phyloP scores from a whole-genome alignment of 1,140 invertebrate genomes.

The Proctacanthus coquilletti region DNA sequence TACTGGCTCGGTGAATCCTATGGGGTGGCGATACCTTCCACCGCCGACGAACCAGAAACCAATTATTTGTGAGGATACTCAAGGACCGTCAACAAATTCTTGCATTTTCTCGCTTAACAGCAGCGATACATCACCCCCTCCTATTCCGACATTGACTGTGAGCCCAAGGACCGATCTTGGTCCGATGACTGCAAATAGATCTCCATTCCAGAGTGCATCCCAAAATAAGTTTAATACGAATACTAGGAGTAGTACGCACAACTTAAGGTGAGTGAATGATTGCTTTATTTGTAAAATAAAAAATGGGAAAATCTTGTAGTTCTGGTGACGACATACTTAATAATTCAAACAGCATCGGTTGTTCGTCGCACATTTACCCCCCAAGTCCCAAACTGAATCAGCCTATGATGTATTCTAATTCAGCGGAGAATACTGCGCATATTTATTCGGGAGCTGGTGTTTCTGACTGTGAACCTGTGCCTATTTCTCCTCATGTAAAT shows the following conservation, averaged over 20 bases:
- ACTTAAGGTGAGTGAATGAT: not conserved
- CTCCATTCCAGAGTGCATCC: constrained; percentile 20
- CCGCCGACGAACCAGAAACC: no score
- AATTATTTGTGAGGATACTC: constrained; percentile 3
- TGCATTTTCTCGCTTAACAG: not conserved
- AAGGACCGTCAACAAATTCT: not conserved
- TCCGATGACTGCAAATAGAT: constrained; percentile 14
- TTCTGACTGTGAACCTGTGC: constrained; percentile 10
- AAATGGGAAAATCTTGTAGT: no score
- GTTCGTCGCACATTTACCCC: not conserved
- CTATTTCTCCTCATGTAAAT: constrained; percentile 29
- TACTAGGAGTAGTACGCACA: not conserved
- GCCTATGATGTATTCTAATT: not conserved
- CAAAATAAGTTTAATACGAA: not conserved
- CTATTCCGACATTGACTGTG: constrained; percentile 19
- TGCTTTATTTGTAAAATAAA: no score
- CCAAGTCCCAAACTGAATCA: not conserved
- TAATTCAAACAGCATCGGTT: no score
- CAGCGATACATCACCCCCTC: constrained; percentile 11
- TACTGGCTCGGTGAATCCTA: no score
- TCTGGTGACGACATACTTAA: no score
- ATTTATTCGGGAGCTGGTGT: no score
- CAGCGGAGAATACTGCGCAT: not conserved
- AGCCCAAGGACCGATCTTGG: constrained; percentile 18
- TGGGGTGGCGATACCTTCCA: no score